phyloP scores from a whole-genome alignment of 2,113 vertebrate species.

The Callopanchax toddi region DNA sequence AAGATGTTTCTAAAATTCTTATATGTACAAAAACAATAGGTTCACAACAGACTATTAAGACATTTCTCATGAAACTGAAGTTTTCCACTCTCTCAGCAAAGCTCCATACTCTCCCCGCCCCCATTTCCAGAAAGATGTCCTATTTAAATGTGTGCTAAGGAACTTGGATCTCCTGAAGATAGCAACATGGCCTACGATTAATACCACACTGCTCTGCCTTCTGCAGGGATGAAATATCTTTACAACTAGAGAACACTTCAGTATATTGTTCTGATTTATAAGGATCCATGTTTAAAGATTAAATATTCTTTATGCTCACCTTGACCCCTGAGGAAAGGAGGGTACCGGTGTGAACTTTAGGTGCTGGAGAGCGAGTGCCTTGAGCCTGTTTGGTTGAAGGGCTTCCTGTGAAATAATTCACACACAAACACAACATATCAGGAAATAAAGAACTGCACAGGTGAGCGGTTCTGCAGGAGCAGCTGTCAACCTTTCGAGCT shows the following conservation, averaged over 20 bases:
- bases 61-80: conserved; percentile 32
- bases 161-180: conserved; percentile 65
- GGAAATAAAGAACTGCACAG: not conserved
- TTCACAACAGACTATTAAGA: conserved; percentile 32
- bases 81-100: conserved; percentile 43
- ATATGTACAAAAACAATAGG: too few species aligned
- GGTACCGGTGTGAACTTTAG: conserved; percentile 90
- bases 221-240: not conserved
- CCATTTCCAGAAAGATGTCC: conserved; percentile 56
- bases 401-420: conserved; percentile 82
- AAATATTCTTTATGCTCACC: conserved; percentile 78
- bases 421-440: conserved; percentile 34
- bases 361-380: conserved; percentile 87
- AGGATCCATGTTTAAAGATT: not conserved
- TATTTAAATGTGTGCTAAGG: conserved; percentile 69
- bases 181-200: conserved; percentile 59
- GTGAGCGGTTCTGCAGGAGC: not conserved
- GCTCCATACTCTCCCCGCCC: conserved; percentile 20
- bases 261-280: too few species aligned
- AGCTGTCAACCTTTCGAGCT: not conserved
- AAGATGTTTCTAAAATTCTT: too few species aligned
- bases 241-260: too few species aligned
- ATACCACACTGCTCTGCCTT: conserved; percentile 40
- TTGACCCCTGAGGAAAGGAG: conserved; percentile 92
- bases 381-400: conserved; percentile 90